phyloP scores from a whole-genome alignment of 23 tunicate genomes.

The Trididemnum nubilum region DNA sequence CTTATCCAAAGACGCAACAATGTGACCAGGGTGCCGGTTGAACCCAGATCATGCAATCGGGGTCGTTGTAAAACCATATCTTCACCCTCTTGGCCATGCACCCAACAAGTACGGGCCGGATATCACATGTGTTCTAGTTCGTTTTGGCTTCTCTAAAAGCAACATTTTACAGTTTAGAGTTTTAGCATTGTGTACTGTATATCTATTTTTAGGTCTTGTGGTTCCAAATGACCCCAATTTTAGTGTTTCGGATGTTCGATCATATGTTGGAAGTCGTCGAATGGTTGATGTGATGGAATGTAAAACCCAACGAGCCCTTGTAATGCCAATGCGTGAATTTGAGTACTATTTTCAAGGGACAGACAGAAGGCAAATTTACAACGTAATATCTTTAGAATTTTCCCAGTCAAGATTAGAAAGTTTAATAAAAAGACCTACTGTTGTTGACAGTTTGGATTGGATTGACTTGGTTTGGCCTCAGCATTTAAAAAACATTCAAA shows the following conservation, averaged over 20 bases:
- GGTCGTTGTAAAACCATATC: too few species aligned
- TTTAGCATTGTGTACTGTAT: too few species aligned
- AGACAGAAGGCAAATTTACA: slow-evolving; percentile 80
- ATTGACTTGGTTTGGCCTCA: slow-evolving; percentile 90
- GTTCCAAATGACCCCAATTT: slow-evolving; percentile 75
- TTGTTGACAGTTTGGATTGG: slow-evolving; percentile 86
- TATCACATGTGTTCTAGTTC: too few species aligned
- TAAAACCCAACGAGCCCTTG: slow-evolving; percentile 93
- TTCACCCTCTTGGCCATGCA: too few species aligned
- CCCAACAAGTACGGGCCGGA: too few species aligned
- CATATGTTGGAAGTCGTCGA: slow-evolving; percentile 78
- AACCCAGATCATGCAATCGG: too few species aligned
- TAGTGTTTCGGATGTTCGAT: slow-evolving; percentile 76
- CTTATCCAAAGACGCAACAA: too few species aligned
- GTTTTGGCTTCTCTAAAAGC: too few species aligned
- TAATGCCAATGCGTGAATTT: slow-evolving; percentile 93
- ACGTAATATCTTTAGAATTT: slow-evolving; percentile 94
- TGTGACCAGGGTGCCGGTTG: too few species aligned
- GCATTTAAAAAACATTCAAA: slow-evolving; percentile 68
- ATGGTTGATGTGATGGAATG: slow-evolving; percentile 97
- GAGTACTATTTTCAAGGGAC: slow-evolving; percentile 67
- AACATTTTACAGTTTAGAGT: too few species aligned
- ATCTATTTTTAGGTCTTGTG: slow-evolving; percentile 60
- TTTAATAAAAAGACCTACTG: slow-evolving; percentile 69
- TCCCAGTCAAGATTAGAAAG: slow-evolving; percentile 72